Conservation (phyloP, 2,797 vertebrate species). For the Etheostoma nigrum region DNA sequence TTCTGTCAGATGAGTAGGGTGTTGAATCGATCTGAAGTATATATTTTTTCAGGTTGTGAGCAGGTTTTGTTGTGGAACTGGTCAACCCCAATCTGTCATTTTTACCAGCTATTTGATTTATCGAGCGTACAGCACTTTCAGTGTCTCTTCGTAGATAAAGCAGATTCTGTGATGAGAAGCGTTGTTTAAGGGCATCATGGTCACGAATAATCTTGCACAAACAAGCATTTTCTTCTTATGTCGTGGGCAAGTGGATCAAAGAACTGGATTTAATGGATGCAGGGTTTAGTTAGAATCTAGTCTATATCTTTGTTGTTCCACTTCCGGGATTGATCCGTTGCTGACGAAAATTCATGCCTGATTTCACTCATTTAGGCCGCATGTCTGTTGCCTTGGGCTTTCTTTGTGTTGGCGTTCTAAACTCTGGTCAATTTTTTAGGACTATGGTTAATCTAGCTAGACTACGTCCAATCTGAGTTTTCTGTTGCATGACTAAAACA, state of each 20-base stretch:
- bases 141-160: conserved; percentile 34
- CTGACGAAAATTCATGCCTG: too few relatives aligned
- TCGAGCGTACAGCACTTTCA: conserved; percentile 16
- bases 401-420: too few relatives aligned
- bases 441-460: too few relatives aligned
- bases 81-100: conserved; percentile 73
- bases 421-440: too few relatives aligned
- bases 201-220: conserved; percentile 8
- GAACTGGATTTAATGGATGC: conserved; percentile 11
- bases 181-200: conserved; percentile 8
- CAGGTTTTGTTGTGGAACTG: conserved; percentile 48
- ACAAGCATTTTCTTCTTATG: conserved; percentile 16
- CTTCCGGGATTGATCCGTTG: too few relatives aligned
- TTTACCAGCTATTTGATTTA: conserved; percentile 54
- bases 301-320: too few relatives aligned
- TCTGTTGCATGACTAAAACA: too few relatives aligned
- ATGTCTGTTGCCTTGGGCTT: too few relatives aligned
- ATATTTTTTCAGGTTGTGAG: conserved; percentile 37
- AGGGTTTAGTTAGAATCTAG: conserved; percentile 22
- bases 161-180: conserved; percentile 14
- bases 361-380: too few relatives aligned
- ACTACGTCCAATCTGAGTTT: too few relatives aligned
- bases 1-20: conserved; percentile 70
- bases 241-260: background rate
- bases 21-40: conserved; percentile 20